These are phyloP conservation scores for Odontomyia ornata DNA, from an alignment of 2,888 invertebrate species.

Conservation along the genomic window DNA sequence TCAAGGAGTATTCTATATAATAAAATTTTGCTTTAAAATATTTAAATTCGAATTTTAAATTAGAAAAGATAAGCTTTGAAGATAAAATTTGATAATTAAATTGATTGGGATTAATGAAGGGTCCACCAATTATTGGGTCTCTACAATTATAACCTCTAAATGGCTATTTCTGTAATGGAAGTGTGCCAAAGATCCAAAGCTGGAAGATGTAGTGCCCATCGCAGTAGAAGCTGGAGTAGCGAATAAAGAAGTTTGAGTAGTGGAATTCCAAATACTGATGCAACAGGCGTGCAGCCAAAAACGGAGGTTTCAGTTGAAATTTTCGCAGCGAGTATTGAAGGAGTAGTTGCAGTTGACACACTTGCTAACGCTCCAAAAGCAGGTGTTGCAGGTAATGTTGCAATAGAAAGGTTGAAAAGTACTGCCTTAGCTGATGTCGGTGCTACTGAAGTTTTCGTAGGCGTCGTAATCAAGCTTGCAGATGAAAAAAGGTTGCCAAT, in stretches of 20 bases:
- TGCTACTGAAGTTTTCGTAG: constrained; percentile 4
- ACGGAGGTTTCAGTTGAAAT: background rate
- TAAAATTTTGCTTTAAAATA: too few species aligned
- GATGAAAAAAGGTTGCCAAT: background rate
- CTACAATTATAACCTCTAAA: too few species aligned
- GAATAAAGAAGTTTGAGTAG: constrained; percentile 13
- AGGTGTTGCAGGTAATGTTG: background rate
- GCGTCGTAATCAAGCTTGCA: background rate
- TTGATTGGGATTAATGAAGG: too few species aligned
- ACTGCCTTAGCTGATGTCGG: background rate
- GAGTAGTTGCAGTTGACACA: background rate
- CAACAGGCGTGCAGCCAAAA: background rate
- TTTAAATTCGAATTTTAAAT: too few species aligned
- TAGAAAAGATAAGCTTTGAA: too few species aligned
- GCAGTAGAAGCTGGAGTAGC: constrained; percentile 44
- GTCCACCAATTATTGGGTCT: too few species aligned
- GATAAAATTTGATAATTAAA: too few species aligned
- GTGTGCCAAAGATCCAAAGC: background rate
- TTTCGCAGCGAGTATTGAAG: background rate
- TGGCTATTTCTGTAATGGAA: too few species aligned
- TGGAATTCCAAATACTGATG: background rate
- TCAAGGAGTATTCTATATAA: too few species aligned
- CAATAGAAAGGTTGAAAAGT: background rate
- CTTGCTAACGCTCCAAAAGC: constrained; percentile 21
- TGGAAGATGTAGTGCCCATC: constrained; percentile 46